These are phyloP conservation scores for Lamellibrachia luymesi DNA, from an alignment of 1,140 invertebrate genomes.

Conservation along the genomic window DNA sequence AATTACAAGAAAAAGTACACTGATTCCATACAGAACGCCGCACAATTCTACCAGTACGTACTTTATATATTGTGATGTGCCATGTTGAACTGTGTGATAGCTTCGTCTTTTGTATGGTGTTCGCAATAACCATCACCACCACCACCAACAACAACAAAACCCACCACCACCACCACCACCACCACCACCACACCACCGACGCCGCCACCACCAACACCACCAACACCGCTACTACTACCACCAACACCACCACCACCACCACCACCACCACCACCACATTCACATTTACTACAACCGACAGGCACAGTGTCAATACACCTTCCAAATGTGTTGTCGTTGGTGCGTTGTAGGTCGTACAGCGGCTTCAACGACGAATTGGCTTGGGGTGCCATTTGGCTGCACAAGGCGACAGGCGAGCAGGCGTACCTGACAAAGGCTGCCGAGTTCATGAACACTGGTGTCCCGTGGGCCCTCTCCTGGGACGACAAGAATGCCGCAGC, in stretches of 20 bases:
- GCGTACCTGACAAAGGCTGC: constrained; percentile 62
- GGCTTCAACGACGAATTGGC: constrained; percentile 66
- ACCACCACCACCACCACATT: neutral
- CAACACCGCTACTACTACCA: neutral
- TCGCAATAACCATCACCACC: neutral
- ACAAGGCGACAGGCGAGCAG: constrained; percentile 62
- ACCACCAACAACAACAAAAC: neutral
- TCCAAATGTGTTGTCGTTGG: neutral
- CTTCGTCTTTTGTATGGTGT: neutral
- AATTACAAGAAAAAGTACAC: constrained; percentile 62
- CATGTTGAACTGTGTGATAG: neutral
- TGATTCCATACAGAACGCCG: constrained; percentile 56
- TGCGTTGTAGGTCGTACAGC: constrained; percentile 41
- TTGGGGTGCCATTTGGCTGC: constrained; percentile 67
- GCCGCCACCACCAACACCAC: neutral
- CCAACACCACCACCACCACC: neutral
- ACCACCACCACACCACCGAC: neutral
- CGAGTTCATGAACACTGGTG: constrained; percentile 58
- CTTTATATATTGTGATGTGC: neutral
- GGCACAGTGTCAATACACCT: neutral
- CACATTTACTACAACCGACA: constrained; percentile 13
- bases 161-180: neutral
- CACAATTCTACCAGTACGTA: neutral
- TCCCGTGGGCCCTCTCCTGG: constrained; percentile 60
- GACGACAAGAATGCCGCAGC: constrained; percentile 65